These are phyloP conservation scores for Pocillopora meandrina DNA, from an alignment of 92 coral and sea anemone species.

Conservation along the genomic window DNA sequence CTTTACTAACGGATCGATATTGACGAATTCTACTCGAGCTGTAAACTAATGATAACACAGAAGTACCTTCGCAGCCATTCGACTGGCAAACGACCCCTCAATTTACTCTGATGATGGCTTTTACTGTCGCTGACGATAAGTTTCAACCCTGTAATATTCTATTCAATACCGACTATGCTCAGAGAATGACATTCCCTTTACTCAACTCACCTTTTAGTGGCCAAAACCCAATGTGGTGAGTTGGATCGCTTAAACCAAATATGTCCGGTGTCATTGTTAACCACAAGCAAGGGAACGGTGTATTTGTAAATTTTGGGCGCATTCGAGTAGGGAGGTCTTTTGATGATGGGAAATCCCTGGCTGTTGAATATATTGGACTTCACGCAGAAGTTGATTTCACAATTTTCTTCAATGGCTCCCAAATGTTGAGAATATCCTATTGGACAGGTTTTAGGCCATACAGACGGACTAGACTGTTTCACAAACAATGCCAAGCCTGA, in stretches of 20 bases:
- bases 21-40: too few species aligned
- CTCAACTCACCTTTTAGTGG: constrained; percentile 64
- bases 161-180: too few species aligned
- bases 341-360: constrained; percentile 77
- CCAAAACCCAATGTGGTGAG: constrained; percentile 56
- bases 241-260: constrained; percentile 69
- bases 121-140: too few species aligned
- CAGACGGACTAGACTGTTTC: constrained; percentile 50
- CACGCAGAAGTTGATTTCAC: constrained; percentile 88
- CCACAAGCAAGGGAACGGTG: constrained; percentile 74
- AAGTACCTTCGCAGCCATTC: too few species aligned
- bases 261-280: constrained; percentile 72
- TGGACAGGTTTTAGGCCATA: constrained; percentile 88
- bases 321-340: constrained; percentile 84
- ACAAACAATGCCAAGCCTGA: constrained; percentile 13
- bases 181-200: neutral
- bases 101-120: too few species aligned
- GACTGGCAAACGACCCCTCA: too few species aligned
- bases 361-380: constrained; percentile 64
- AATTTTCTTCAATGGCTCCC: constrained; percentile 82
- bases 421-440: constrained; percentile 90
- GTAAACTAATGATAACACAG: too few species aligned
- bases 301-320: constrained; percentile 71
- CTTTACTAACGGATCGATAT: too few species aligned
- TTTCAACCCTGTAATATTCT: too few species aligned